Percentiles rank a stretch among this genome's conserved stretches.
phyloP scores from a whole-genome alignment of 2,113 vertebrate genomes.

The Laticauda colubrina region DNA sequence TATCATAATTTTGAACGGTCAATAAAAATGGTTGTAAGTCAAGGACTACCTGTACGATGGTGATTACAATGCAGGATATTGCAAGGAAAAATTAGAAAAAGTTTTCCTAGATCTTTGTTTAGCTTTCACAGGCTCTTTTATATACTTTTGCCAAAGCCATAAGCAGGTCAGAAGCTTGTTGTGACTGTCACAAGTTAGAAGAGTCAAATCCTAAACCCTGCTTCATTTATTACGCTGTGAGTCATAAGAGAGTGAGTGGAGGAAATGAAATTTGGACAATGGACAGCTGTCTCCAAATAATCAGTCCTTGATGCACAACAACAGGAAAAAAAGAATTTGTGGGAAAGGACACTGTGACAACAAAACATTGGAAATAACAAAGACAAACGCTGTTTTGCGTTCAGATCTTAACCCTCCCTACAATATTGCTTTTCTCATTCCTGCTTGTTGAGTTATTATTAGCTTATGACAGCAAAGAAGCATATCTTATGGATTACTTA shows the following conservation, averaged over 20 bases:
- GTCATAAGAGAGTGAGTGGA: background rate
- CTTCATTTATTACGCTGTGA: background rate
- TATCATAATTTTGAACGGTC: too few species aligned
- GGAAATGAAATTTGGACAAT: background rate
- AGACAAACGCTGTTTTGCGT: background rate
- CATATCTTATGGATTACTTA: background rate
- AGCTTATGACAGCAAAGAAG: background rate
- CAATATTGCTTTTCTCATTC: background rate
- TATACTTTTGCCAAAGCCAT: background rate
- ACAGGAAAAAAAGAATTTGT: background rate
- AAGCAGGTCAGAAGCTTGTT: background rate
- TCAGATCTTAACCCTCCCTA: background rate
- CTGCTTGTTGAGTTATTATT: background rate
- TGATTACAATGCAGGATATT: background rate
- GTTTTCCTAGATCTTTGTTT: background rate
- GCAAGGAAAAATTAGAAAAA: background rate
- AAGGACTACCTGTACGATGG: background rate
- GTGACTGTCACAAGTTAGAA: background rate
- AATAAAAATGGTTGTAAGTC: too few species aligned
- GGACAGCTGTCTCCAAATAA: background rate
- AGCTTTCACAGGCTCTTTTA: background rate
- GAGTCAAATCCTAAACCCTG: background rate
- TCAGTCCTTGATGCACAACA: background rate
- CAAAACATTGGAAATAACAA: background rate
- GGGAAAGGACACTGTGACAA: background rate